Evolutionary conservation across 2,797 vertebrate genomes (phyloP).

Genomic region (Triplophysa yarkandensis): DNA sequence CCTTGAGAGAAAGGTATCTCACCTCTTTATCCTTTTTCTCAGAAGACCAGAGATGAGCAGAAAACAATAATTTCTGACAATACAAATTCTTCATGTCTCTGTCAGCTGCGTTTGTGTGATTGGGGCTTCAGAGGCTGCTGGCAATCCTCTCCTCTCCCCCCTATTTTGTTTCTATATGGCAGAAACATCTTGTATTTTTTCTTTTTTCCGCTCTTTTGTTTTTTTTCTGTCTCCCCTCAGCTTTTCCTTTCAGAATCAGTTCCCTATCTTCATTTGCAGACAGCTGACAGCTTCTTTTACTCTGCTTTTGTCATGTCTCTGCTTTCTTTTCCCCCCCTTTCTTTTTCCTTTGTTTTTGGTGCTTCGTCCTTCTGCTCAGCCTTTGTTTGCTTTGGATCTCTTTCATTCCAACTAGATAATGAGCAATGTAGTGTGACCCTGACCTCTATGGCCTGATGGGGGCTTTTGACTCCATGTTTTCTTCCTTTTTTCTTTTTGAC

Average conservation of each 20-base stretch:
- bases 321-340: constrained; percentile 82
- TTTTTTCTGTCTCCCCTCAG: constrained; percentile 59
- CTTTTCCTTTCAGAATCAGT: constrained; percentile 68
- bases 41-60: constrained; percentile 64
- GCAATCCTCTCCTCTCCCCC: constrained; percentile 62
- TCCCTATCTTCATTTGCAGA: constrained; percentile 77
- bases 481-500: constrained; percentile 96
- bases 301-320: constrained; percentile 84
- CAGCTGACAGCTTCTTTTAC: constrained; percentile 83
- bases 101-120: constrained; percentile 41
- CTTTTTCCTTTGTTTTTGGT: constrained; percentile 68
- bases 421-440: constrained; percentile 99
- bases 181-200: constrained; percentile 72
- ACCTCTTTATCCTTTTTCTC: constrained; percentile 56
- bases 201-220: constrained; percentile 59
- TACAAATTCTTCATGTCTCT: constrained; percentile 78
- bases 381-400: constrained; percentile 90
- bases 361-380: constrained; percentile 87
- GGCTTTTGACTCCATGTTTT: constrained; percentile 95
- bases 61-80: constrained; percentile 80
- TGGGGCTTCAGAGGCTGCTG: constrained; percentile 46
- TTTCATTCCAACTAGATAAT: constrained; percentile 99
- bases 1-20: constrained; percentile 56
- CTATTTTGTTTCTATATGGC: constrained; percentile 63
- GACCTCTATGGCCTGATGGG: constrained; percentile 95